phyloP scores from a whole-genome alignment of 2,113 vertebrate genomes.

The Tor tambroides region DNA sequence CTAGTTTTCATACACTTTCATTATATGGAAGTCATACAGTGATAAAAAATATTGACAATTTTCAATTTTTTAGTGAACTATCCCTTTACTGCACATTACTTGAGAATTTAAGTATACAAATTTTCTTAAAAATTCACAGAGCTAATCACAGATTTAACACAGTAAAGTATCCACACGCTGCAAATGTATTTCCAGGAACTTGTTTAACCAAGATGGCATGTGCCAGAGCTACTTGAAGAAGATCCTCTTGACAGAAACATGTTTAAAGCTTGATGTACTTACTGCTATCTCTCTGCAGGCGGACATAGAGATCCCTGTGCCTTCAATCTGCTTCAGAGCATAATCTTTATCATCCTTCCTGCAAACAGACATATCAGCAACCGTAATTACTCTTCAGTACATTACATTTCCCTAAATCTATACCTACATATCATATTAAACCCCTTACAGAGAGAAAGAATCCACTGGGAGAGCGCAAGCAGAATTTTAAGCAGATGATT shows the following conservation, averaged over 20 bases:
- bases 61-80: no score
- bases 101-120: no score
- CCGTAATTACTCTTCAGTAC: slow-evolving; percentile 13
- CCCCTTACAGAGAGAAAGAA: slow-evolving; percentile 40
- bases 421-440: slow-evolving; percentile 51
- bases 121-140: no score
- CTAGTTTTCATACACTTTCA: no score
- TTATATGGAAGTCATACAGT: no score
- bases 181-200: no score
- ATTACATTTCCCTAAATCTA: slow-evolving; percentile 55
- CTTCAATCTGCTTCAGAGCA: slow-evolving; percentile 99
- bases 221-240: not conserved
- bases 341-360: slow-evolving; percentile 99
- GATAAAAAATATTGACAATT: no score
- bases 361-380: slow-evolving; percentile 71
- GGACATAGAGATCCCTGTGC: slow-evolving; percentile 99
- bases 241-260: not conserved
- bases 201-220: no score
- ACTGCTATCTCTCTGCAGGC: slow-evolving; percentile 99
- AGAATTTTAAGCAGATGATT: not conserved
- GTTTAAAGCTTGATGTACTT: slow-evolving; percentile 72
- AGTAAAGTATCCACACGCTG: no score
- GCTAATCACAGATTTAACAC: no score
- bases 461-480: not conserved
- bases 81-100: no score